Base-by-base conservation (phyloP, 2,113 vertebrate species). In the Rhipidura dahli region DNA sequence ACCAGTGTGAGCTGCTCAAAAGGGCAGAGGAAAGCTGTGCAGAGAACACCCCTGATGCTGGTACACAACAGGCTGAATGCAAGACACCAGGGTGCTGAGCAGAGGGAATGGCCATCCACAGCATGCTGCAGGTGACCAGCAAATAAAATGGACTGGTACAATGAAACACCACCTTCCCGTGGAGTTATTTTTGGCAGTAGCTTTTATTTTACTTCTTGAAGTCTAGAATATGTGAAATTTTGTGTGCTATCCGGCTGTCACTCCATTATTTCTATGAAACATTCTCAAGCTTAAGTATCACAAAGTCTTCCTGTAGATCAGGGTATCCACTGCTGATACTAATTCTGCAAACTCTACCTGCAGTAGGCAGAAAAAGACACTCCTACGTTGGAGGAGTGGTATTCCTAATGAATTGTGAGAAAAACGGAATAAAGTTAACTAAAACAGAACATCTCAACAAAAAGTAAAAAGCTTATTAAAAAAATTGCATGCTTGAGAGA, bases 1-100 rank as follows among this genome's bases (percentile, higher is more conserved):
- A 39, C 1, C 18, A 50, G 35, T 0, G 1, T 7, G 45, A 45
- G 61, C 50, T 51, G 33, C 11, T 63, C 59, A 57, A 21, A 15
- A n/a, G 53, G 20, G 44, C 1, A 35, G 15, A 22, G 49, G 20
- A 15, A n/a, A 57, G 24, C 49, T 68, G 59, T 35, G 59, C 59
- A 71, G n/a, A 57, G 42, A 21, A 47, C 15, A 66, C 1, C 33
- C 30, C 0, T 2, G 15, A 24, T 35, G 30, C 56, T 83, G 28
- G 6, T 7, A 35, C 16, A n/a, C 47, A 33, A n/a, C 27, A 70
- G 45, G 45, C 40, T 31, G 63, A 61, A 35, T 12, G 26, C 12
- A 66, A 17, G 28, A 26, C n/a, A 31, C 7, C 40, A 13, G 40
- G 4, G 19, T 21, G 15, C 44, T n/a, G 2, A 11, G 40, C 44